Conservation (phyloP, 2,888 invertebrate genomes). For the Sinhomidia bicolor region DNA sequence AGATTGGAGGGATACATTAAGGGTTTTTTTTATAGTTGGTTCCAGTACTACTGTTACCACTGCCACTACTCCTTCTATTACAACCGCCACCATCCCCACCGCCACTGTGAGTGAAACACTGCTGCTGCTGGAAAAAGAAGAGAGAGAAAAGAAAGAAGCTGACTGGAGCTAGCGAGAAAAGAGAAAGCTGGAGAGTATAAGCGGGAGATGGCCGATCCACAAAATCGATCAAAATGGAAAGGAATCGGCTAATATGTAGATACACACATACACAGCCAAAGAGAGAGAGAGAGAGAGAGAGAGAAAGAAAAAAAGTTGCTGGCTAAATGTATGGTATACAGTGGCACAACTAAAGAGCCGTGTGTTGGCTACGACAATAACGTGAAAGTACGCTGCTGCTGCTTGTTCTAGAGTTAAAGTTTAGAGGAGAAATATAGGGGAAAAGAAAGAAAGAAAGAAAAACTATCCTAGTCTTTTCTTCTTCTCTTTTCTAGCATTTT, state of each 20-base stretch:
- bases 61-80: neutral
- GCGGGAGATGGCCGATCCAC: constrained; percentile 80
- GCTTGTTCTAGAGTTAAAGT: neutral
- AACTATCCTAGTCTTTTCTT: no score
- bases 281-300: no score
- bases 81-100: neutral
- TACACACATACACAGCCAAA: constrained; percentile 15
- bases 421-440: neutral
- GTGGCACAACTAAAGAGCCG: neutral
- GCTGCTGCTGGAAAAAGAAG: neutral
- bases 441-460: no score
- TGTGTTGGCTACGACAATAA: no score
- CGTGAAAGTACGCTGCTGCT: neutral
- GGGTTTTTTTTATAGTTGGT: no score
- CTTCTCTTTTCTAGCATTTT: no score
- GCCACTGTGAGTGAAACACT: neutral
- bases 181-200: constrained; percentile 39
- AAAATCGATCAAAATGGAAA: constrained; percentile 81
- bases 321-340: neutral
- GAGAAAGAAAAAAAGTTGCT: neutral
- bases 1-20: neutral
- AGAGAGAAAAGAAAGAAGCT: constrained; percentile 18
- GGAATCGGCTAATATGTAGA: constrained; percentile 75
- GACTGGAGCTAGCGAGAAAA: constrained; percentile 21
- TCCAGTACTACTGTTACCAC: neutral